Conservation (phyloP, 2,797 vertebrate species). For the Sebastes hopkinsi region DNA sequence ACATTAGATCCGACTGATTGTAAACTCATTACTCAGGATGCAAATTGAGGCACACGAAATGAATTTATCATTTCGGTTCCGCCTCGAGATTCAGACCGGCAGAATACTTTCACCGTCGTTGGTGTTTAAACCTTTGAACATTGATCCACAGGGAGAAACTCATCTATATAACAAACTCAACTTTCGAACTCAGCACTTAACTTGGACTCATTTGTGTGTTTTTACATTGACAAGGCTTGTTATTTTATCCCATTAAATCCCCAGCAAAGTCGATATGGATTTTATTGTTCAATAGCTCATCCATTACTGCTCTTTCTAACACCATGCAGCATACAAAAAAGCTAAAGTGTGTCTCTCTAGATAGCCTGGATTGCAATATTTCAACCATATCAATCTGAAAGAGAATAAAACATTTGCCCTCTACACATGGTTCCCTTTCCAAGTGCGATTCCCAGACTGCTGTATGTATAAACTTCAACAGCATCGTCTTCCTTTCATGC, state of each 20-base stretch:
- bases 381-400: constrained; percentile 46
- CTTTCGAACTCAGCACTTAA: constrained; percentile 5
- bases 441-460: constrained; percentile 25
- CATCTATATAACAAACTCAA: not conserved
- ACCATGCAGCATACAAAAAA: not conserved
- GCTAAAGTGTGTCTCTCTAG: constrained; percentile 19
- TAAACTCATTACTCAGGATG: constrained; percentile 31
- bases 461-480: constrained; percentile 14
- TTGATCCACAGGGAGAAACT: constrained; percentile 1
- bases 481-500: constrained; percentile 36
- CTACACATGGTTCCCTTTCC: constrained; percentile 10
- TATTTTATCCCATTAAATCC: constrained; percentile 30
- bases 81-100: not conserved
- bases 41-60: constrained; percentile 33
- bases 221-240: not conserved
- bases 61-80: constrained; percentile 27
- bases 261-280: constrained; percentile 10
- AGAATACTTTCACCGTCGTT: constrained; percentile 9
- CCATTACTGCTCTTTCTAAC: constrained; percentile 3
- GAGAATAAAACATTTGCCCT: constrained; percentile 64
- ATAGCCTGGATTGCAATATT: constrained; percentile 12
- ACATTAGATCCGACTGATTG: constrained; percentile 16
- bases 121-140: constrained; percentile 19
- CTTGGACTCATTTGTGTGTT: constrained; percentile 15
- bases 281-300: constrained; percentile 33